Evolutionary conservation across 2,888 invertebrate species (phyloP), one percentile per base, ranked within the genome.

Genomic region (Tigriopus californicus): DNA sequence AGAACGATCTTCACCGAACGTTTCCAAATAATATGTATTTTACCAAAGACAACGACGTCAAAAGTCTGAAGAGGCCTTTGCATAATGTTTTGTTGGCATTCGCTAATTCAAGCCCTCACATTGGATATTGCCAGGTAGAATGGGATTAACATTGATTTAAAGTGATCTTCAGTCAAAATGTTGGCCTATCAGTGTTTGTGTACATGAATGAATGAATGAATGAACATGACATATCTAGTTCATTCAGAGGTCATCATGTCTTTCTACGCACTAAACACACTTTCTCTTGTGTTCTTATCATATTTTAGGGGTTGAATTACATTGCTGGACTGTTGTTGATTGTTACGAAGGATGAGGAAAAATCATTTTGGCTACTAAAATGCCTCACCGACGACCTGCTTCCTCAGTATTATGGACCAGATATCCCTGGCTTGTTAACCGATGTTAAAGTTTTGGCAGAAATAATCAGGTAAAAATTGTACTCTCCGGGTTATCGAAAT

Each of bases 1-100:
- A 82, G 72, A 85, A 87, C 62, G 92, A 92, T 76, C 75, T 92
- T 66, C 90, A 89, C 63, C 76, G 94, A 63, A 94, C 92, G 62
- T 94, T 91, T 75, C 92, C 92, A 59, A 91, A 92, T 70, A 94
- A 94, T 72, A 87, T 91, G 65, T 87, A 83, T 72, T 94, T 94
- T 69, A 33, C 33, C 33, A 81, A 82, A 62, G 81, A 81, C 63
- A 65, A 82, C 59, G 79, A 80, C 2, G 64, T 65, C 18, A 66
- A 67, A 41, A 60, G 62, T 62, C 79, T 84, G 64, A 81, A 83
- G 64, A 77, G 80, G 62, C 82, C 87, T 66, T 74, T 94, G 54
- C 88, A 80, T 67, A 85, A 89, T 71, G 81, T 92, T 67, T 76
- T 94, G 62, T 79, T 85, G 65, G 88, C 91, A 1, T 86, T 89